phyloP scores from a whole-genome alignment of 1,140 invertebrate genomes.

The Bathynomus jamesi region DNA sequence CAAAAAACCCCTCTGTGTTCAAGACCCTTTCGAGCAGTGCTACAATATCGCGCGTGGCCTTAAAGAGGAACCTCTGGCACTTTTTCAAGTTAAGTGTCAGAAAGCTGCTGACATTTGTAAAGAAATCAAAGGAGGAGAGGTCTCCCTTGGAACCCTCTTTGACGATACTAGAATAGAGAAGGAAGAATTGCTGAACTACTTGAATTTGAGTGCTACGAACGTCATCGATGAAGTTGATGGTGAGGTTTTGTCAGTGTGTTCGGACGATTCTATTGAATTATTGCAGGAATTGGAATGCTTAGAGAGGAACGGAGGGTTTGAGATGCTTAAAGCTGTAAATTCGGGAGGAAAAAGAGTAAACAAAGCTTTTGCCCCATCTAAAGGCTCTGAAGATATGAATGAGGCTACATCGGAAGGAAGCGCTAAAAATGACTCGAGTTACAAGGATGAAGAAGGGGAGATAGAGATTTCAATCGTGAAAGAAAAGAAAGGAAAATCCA shows the following conservation, averaged over 20 bases:
- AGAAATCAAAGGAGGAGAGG: background rate
- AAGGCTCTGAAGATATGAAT: background rate
- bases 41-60: constrained; percentile 46
- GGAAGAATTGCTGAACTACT: too few species aligned
- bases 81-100: constrained; percentile 22
- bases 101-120: constrained; percentile 14
- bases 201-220: too few species aligned
- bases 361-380: too few species aligned
- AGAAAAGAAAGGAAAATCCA: background rate
- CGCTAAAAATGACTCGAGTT: background rate
- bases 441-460: background rate
- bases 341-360: too few species aligned
- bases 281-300: background rate
- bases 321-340: too few species aligned
- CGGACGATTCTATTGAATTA: background rate
- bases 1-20: constrained; percentile 48
- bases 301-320: background rate
- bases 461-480: background rate
- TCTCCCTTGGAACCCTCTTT: background rate
- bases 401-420: background rate
- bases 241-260: background rate
- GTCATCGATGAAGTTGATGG: background rate
- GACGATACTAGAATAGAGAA: background rate
- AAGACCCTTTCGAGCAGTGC: constrained; percentile 56
- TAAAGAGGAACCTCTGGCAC: constrained; percentile 4